These are phyloP conservation scores for Cyprinus carpio DNA, from an alignment of 2,113 vertebrate species.

Conservation along the genomic window DNA sequence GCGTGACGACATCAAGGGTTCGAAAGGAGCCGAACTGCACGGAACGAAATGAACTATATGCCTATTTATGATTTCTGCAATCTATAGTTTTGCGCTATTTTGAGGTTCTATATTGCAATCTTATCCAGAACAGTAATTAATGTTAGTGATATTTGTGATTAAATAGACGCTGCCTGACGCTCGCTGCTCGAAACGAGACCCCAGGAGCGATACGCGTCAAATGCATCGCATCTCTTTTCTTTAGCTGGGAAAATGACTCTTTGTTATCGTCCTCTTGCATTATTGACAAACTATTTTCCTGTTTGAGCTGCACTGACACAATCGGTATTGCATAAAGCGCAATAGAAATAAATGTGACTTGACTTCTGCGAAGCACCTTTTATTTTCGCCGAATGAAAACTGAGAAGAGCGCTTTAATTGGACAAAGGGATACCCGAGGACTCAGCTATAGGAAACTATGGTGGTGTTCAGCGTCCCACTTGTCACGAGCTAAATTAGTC, in stretches of 20 bases:
- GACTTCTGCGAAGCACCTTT: conserved; percentile 9
- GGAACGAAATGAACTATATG: not conserved
- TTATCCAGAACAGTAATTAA: not conserved
- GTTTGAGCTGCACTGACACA: no score
- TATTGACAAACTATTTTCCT: no score
- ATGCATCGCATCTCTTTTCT: not conserved
- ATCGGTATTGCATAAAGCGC: no score
- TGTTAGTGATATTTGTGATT: no score
- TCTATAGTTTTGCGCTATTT: not conserved
- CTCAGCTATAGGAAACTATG: conserved; percentile 54
- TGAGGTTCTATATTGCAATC: not conserved
- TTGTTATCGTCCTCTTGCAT: no score
- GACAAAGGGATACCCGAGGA: conserved; percentile 26
- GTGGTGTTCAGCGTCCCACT: conserved; percentile 29
- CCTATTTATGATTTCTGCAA: not conserved
- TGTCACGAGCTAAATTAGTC: conserved; percentile 55
- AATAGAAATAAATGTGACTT: no score
- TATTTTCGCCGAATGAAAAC: not conserved
- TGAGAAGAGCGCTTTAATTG: not conserved
- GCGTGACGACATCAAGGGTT: conserved; percentile 1
- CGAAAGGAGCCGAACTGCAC: not conserved
- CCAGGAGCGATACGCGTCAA: conserved; percentile 28
- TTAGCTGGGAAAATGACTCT: no score
- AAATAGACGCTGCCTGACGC: not conserved
- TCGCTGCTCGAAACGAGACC: conserved; percentile 57